These are phyloP conservation scores for Discoglossus pictus DNA, from an alignment of 2,797 vertebrate species.

Conservation along the genomic window DNA sequence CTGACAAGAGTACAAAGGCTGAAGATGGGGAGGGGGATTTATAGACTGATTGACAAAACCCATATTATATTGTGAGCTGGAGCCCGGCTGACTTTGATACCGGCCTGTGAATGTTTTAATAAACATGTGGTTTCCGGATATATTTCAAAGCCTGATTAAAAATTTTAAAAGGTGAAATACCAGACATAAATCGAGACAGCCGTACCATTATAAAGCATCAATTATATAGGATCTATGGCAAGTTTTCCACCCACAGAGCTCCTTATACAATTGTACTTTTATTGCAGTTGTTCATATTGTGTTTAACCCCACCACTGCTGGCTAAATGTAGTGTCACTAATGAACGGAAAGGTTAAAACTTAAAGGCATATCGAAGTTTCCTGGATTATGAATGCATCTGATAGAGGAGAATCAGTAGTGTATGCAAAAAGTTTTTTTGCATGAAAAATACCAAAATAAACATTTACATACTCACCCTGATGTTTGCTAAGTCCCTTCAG, in stretches of 20 bases:
- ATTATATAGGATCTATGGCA: slow-evolving; percentile 15
- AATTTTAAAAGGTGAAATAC: slow-evolving; percentile 36
- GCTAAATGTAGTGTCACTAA: too few species aligned
- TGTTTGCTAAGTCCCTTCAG: too few species aligned
- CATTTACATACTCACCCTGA: too few species aligned
- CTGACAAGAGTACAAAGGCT: slow-evolving; percentile 15
- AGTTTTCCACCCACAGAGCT: slow-evolving; percentile 8
- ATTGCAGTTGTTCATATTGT: background rate
- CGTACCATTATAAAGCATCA: slow-evolving; percentile 11
- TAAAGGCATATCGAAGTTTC: too few species aligned
- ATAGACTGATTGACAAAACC: background rate
- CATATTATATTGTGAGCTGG: slow-evolving; percentile 6
- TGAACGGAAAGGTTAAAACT: too few species aligned
- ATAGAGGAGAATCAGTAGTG: too few species aligned
- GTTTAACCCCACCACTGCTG: background rate
- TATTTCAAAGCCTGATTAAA: slow-evolving; percentile 41
- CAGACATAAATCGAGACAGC: slow-evolving; percentile 33
- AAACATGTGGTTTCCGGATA: slow-evolving; percentile 33
- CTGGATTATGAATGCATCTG: too few species aligned
- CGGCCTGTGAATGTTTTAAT: slow-evolving; percentile 24
- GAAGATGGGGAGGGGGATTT: slow-evolving; percentile 25
- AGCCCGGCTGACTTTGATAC: slow-evolving; percentile 9
- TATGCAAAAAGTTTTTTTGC: too few species aligned
- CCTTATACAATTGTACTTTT: slow-evolving; percentile 12
- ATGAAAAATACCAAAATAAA: too few species aligned